Base-by-base conservation (phyloP, 1,140 invertebrate genomes). In the Pollicipes pollicipes region DNA sequence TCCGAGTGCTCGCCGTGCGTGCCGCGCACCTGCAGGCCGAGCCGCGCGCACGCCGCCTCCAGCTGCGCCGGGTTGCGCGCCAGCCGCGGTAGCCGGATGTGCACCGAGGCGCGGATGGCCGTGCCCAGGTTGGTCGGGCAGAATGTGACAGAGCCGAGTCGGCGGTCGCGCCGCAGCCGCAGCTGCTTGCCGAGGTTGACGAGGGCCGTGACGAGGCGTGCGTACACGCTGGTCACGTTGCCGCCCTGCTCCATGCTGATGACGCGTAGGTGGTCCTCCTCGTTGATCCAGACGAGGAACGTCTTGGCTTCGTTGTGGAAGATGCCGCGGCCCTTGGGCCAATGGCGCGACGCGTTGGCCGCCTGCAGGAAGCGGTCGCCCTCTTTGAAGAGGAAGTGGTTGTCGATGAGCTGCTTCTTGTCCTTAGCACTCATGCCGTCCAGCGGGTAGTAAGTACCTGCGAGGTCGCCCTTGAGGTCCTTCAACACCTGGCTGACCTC, bases 41-140 rank as follows among this genome's bases (percentile, higher is more conserved):
- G 93, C 79, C 92, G 92, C 76, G 82, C 85, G 70, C 95, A 95
- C 74, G 95, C 85, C 79, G 93, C 90, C 78, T 98, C 94, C 77
- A 98, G 71, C 80, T 91, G 91, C 28, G 87, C 87, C 78, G 87
- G 88, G 83, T 97, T 89, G 71, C 92, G 88, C 68, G 91, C 91
- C 76, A 98, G 84, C 82, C 96, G 96, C 71, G 96, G 95, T 75
- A 99, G 85, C 81, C 93, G 92, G 81, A 98, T 97, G 85, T 98
- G 96, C 75, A 98, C 96, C 58, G 93, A 96, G 27, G 96, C 95
- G 76, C 97, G 90, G 71, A 99, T 90, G 66, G 95, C 97, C 71
- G 96, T 98, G 37, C 96, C 95, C 82, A 98, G 82, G 82, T 98
- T 98, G 79, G 93, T 95, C 68, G 95, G 95, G 85, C 96, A 98